A percentile compares a stretch with the other conserved stretches of the same genome.
phyloP scores from a whole-genome alignment of 2,888 invertebrate species.

The Sceliomorpha sp. region DNA sequence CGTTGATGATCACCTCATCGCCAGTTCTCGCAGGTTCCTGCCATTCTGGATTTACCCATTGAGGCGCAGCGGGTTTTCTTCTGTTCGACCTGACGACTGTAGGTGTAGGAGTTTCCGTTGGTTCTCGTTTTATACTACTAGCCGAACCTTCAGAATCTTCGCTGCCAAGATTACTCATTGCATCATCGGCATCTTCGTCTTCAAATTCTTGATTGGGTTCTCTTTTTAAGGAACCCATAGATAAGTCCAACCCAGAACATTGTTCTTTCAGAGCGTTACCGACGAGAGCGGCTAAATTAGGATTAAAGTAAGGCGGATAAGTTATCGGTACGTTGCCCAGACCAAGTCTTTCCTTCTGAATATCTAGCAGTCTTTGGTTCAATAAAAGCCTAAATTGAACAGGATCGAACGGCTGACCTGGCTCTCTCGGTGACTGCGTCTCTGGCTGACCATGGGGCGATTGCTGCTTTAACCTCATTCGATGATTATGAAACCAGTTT shows the following conservation, averaged over 20 bases:
- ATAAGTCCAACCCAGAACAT: conserved; percentile 92
- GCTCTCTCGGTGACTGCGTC: conserved; percentile 88
- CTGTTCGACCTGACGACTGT: conserved; percentile 83
- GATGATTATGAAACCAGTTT: conserved; percentile 99
- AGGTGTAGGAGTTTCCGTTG: conserved; percentile 73
- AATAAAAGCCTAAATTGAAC: conserved; percentile 93
- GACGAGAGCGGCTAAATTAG: conserved; percentile 89
- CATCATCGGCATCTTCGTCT: conserved; percentile 85
- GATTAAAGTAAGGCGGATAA: conserved; percentile 89
- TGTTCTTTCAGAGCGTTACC: conserved; percentile 88
- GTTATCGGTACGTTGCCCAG: conserved; percentile 88
- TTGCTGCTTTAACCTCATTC: conserved; percentile 98
- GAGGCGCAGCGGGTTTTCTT: conserved; percentile 97
- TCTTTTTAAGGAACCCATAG: conserved; percentile 89
- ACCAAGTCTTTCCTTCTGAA: conserved; percentile 92
- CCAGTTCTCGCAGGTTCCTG: conserved; percentile 83
- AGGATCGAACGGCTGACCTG: conserved; percentile 92
- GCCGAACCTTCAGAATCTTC: conserved; percentile 83
- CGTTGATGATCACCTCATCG: conserved; percentile 94
- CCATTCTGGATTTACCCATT: conserved; percentile 98
- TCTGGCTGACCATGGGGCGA: conserved; percentile 89
- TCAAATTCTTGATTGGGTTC: conserved; percentile 90
- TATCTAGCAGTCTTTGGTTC: conserved; percentile 92
- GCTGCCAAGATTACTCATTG: conserved; percentile 88
- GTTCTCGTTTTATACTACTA: conserved; percentile 76